phyloP scores from a whole-genome alignment of 2,888 invertebrate species.

The Serrognathus titanus region DNA sequence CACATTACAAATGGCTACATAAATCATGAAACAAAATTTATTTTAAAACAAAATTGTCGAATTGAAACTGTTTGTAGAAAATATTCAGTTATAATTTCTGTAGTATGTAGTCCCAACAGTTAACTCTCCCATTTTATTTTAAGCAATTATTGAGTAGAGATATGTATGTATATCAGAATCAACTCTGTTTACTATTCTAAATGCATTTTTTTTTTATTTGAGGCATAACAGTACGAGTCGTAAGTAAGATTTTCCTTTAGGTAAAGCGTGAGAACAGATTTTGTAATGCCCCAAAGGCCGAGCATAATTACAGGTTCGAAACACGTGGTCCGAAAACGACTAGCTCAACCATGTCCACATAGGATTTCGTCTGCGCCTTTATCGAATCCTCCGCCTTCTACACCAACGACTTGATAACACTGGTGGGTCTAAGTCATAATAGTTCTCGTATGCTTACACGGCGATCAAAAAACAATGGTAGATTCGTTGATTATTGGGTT shows the following conservation, averaged over 20 bases:
- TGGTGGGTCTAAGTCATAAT: slow-evolving; percentile 5
- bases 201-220: no score
- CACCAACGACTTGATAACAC: slow-evolving; percentile 12
- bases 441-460: slow-evolving; percentile 15
- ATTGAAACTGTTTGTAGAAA: no score
- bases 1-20: no score
- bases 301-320: slow-evolving; percentile 45
- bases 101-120: no score
- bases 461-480: slow-evolving; percentile 35
- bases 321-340: slow-evolving; percentile 36
- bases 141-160: no score
- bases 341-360: slow-evolving; percentile 3
- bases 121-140: no score
- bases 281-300: slow-evolving; percentile 42
- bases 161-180: no score
- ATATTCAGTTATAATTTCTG: no score
- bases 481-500: slow-evolving; percentile 35
- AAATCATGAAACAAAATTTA: no score
- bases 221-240: no score
- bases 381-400: neutral
- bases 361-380: neutral
- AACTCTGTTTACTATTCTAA: no score
- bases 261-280: slow-evolving; percentile 46
- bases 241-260: slow-evolving; percentile 9
- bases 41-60: no score